phyloP scores from a whole-genome alignment of 2,797 vertebrate species.

The Microctenopoma steveboyesi region DNA sequence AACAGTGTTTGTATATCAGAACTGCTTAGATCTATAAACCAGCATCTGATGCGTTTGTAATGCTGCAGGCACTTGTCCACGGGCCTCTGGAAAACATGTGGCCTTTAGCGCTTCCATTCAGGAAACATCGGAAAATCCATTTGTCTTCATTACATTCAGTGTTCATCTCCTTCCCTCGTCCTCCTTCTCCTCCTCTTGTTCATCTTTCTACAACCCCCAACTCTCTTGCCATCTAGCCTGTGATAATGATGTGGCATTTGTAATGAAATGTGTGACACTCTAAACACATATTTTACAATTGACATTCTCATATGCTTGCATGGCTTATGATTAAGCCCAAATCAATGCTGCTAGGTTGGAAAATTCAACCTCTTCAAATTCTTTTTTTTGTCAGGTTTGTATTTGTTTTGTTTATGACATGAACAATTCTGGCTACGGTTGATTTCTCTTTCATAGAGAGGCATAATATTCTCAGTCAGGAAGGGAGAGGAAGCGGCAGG shows the following conservation, averaged over 20 bases:
- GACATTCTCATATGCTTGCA: slow-evolving; percentile 17
- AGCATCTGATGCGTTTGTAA: background rate
- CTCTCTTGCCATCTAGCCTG: slow-evolving; percentile 14
- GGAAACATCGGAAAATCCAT: slow-evolving; percentile 41
- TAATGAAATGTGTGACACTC: slow-evolving; percentile 11
- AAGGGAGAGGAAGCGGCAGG: slow-evolving; percentile 5
- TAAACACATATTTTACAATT: slow-evolving; percentile 15
- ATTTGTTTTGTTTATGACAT: background rate
- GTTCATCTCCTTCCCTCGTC: background rate
- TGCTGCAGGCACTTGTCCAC: slow-evolving; percentile 8
- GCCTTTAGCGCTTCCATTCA: slow-evolving; percentile 39
- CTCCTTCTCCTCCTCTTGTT: background rate
- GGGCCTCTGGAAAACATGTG: slow-evolving; percentile 42
- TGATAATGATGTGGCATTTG: slow-evolving; percentile 36
- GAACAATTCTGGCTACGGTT: background rate
- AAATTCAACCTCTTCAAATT: slow-evolving; percentile 2
- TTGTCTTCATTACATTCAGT: slow-evolving; percentile 53
- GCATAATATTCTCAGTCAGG: background rate
- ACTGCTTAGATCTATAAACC: slow-evolving; percentile 12
- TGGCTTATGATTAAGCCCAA: slow-evolving; percentile 3
- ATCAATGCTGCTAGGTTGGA: background rate
- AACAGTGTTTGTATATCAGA: background rate
- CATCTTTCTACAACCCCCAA: background rate
- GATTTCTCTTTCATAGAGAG: slow-evolving; percentile 23
- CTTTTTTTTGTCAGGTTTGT: background rate